Evolutionary conservation across 2,113 vertebrate species (phyloP).

Genomic region (Carassius carassius): DNA sequence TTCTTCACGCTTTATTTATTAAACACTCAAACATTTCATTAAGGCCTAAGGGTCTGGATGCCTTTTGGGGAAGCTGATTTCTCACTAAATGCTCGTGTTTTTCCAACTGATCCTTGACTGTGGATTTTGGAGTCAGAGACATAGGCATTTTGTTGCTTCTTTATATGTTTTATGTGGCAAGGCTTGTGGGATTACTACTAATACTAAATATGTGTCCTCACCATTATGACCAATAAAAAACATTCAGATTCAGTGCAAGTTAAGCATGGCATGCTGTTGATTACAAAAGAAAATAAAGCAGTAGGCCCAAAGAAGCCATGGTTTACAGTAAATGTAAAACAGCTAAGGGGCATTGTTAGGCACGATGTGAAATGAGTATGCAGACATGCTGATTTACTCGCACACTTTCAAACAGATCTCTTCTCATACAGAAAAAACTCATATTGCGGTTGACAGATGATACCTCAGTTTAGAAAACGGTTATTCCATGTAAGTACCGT

Average conservation of each 20-base stretch:
- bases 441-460: background rate
- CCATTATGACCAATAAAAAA: background rate
- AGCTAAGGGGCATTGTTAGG: no score
- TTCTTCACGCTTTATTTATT: conserved; percentile 19
- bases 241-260: background rate
- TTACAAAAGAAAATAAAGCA: background rate
- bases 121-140: background rate
- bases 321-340: no score
- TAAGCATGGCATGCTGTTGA: background rate
- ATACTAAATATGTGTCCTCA: background rate
- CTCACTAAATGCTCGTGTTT: background rate
- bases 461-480: background rate
- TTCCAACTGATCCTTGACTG: background rate
- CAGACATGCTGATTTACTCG: no score
- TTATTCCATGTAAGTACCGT: no score
- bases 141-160: background rate
- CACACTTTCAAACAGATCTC: background rate
- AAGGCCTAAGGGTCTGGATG: background rate
- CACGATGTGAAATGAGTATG: no score
- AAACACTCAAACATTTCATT: conserved; percentile 1
- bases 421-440: background rate
- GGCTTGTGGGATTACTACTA: background rate
- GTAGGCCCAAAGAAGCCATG: no score
- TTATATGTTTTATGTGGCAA: conserved; percentile 1
- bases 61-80: background rate